Percentiles rank a stretch among this genome's conserved stretches.
Conservation (phyloP, 64 coral and sea anemone species). For the Porites australiensis region DNA sequence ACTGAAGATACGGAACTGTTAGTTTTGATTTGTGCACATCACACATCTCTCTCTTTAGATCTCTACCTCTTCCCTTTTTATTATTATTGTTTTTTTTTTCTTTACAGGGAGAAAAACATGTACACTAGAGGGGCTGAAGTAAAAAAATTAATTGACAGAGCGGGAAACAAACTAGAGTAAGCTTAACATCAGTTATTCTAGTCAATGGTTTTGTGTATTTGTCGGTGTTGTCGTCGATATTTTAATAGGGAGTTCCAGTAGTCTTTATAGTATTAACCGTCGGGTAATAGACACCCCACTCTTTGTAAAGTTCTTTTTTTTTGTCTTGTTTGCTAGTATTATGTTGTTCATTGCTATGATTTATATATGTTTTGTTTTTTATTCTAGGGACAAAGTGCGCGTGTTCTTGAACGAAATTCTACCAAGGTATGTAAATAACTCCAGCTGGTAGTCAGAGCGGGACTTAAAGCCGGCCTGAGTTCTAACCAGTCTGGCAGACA, state of each 20-base stretch:
- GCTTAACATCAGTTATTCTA: not conserved
- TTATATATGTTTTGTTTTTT: not conserved
- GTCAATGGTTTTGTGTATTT: not conserved
- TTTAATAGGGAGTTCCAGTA: not conserved
- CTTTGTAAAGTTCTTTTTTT: not conserved
- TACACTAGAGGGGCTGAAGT: slow-evolving; percentile 70
- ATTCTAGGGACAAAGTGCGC: slow-evolving; percentile 70
- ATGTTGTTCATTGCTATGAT: too few species aligned
- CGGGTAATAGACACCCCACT: too few species aligned
- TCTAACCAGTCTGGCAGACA: too few species aligned
- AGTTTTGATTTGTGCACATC: not conserved
- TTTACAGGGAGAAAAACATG: slow-evolving; percentile 82
- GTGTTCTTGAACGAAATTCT: slow-evolving; percentile 81
- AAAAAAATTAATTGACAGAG: slow-evolving; percentile 82
- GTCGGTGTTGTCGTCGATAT: too few species aligned
- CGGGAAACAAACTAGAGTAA: slow-evolving; percentile 75
- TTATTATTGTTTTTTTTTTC: not conserved
- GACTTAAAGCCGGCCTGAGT: too few species aligned
- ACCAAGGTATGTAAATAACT: slow-evolving; percentile 63
- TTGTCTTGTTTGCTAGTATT: not conserved
- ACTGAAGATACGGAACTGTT: too few species aligned
- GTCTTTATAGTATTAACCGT: too few species aligned
- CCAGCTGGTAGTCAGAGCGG: too few species aligned
- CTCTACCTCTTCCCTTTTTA: not conserved
- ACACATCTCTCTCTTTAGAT: too few species aligned